Evolutionary conservation across 2,797 vertebrate genomes (phyloP).

Genomic region (Rhyacichthys aspro): DNA sequence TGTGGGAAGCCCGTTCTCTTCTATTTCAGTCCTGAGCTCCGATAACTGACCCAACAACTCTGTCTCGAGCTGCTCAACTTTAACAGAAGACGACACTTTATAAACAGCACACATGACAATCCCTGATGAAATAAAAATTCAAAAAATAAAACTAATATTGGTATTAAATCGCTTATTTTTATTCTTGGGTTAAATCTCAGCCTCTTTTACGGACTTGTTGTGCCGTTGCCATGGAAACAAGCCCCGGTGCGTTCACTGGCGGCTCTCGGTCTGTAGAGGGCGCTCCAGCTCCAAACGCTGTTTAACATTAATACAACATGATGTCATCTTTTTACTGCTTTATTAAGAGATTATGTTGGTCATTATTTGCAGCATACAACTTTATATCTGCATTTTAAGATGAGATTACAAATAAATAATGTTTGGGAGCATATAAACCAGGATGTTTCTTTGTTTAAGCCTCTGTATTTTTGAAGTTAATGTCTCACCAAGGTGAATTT

Average conservation of each 20-base stretch:
- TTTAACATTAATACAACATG: no score
- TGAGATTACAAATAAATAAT: no score
- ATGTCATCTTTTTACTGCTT: no score
- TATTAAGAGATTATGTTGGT: no score
- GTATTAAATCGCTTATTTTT: neutral
- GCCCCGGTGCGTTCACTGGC: constrained; percentile 23
- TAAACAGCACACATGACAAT: constrained; percentile 67
- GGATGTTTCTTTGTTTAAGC: no score
- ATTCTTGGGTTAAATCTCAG: constrained; percentile 21
- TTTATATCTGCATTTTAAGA: no score
- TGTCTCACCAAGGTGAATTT: no score
- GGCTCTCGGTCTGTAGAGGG: constrained; percentile 61
- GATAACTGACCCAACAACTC: constrained; percentile 71
- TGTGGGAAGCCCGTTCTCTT: constrained; percentile 55
- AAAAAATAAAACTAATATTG: neutral
- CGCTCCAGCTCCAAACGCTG: constrained; percentile 1
- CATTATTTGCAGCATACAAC: no score
- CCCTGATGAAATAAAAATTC: neutral
- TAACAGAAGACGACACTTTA: constrained; percentile 75
- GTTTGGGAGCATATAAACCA: no score
- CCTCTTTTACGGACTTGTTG: constrained; percentile 44
- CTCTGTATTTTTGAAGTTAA: no score
- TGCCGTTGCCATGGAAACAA: constrained; percentile 62
- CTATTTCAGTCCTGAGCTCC: constrained; percentile 73
- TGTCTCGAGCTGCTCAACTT: constrained; percentile 76